Percentiles rank a stretch among this genome's conserved stretches.
These are phyloP conservation scores for Sylvilagus bachmani DNA, from an alignment of 2,113 vertebrate genomes.

Conservation along the genomic window DNA sequence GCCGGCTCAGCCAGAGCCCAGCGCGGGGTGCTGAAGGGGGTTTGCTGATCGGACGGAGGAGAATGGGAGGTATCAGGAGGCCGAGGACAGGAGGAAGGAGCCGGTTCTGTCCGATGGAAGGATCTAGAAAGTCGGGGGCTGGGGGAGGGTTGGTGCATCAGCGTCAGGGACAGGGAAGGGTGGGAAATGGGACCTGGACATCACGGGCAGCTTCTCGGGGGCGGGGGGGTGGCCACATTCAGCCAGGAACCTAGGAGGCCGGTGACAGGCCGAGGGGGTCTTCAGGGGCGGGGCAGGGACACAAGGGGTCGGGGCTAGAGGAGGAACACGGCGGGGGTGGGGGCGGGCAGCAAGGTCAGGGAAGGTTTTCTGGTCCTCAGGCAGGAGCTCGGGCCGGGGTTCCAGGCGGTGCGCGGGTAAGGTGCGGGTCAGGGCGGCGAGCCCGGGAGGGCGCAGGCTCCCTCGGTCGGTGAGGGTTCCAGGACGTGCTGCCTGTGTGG, in stretches of 20 bases:
- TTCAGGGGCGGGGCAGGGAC: neutral
- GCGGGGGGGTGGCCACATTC: neutral
- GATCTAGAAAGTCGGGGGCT: neutral
- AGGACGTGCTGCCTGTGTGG: neutral
- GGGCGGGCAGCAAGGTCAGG: neutral
- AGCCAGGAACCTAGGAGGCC: neutral
- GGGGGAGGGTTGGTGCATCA: neutral
- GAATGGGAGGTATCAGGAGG: neutral
- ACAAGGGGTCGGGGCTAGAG: neutral
- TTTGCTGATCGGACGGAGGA: neutral
- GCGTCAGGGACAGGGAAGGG: neutral
- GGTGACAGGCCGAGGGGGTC: neutral
- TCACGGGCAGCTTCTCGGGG: neutral
- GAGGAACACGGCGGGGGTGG: neutral
- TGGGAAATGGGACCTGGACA: neutral
- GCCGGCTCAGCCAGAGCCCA: neutral
- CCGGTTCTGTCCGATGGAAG: too few species aligned
- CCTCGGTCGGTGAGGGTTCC: rapidly evolving
- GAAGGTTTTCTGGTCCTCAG: neutral
- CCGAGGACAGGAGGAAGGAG: too few species aligned
- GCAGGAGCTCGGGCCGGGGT: neutral
- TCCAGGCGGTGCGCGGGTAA: too few species aligned
- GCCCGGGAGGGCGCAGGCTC: neutral
- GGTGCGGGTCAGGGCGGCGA: too few species aligned
- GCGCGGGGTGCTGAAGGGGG: neutral